These are phyloP conservation scores for Alosa alosa DNA, from an alignment of 2,113 vertebrate genomes.

Conservation along the genomic window DNA sequence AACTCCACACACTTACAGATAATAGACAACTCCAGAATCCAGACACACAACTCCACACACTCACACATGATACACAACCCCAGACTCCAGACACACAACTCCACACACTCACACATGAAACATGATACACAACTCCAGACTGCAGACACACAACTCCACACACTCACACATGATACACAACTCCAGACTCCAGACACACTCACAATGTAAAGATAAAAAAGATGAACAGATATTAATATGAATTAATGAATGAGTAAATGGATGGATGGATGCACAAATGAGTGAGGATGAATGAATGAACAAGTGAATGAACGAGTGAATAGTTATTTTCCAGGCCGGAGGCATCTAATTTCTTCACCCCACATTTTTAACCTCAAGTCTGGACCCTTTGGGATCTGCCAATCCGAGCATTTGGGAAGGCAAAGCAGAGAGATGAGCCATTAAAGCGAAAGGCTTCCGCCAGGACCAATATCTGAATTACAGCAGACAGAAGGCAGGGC, in stretches of 20 bases:
- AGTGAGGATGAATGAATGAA: not conserved
- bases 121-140: too few relatives aligned
- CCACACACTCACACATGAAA: too few relatives aligned
- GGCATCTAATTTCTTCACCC: not conserved
- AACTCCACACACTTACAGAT: too few relatives aligned
- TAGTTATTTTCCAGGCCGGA: not conserved
- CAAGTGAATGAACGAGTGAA: not conserved
- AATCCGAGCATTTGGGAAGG: slow-evolving; percentile 26
- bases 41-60: too few relatives aligned
- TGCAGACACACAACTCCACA: not conserved
- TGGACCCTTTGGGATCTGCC: slow-evolving; percentile 26
- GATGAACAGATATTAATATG: not conserved
- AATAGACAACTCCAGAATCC: too few relatives aligned
- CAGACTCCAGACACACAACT: not conserved
- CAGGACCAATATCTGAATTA: slow-evolving; percentile 28
- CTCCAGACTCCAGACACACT: too few relatives aligned
- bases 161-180: too few relatives aligned
- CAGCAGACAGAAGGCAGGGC: slow-evolving; percentile 27
- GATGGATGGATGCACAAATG: not conserved
- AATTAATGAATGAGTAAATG: too few relatives aligned
- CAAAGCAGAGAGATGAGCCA: slow-evolving; percentile 37
- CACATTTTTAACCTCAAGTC: not conserved
- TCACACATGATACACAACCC: too few relatives aligned
- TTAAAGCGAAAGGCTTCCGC: slow-evolving; percentile 35
- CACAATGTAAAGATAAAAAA: not conserved